Base-by-base conservation (phyloP, 2,888 invertebrate genomes). In the Ectemnius continuus region DNA sequence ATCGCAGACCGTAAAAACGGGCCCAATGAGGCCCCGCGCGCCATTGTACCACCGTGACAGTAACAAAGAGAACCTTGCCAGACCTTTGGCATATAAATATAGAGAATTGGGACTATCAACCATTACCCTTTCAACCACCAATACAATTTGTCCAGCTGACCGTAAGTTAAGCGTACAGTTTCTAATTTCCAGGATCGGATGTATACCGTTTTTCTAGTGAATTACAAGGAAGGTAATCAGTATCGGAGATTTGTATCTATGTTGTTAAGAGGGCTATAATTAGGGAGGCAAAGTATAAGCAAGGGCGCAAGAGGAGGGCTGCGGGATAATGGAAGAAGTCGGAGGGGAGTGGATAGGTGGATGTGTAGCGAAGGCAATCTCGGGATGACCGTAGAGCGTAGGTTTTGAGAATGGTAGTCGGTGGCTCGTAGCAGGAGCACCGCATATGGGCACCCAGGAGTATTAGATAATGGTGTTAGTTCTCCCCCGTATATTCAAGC, bases 391-490 rank as follows among this genome's bases (percentile, higher is more conserved):
- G 71, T 78, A 81, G 73, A 59, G 57, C 66, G 65, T 69, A 75
- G 79, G 80, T 84, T 79, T 83, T 75, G 75, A 83, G 79, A 82
- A 84, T 81, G 80, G 75, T 76, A 80, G 36, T 36, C 78, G 72
- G 86, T 83, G 86, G 86, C 86, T 86, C 87, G 86, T 87, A 86
- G 84, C 85, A 82, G 88, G 87, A 87, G 88, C 79, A 89, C 88
- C 90, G 84, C 90, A 90, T 90, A 90, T 90, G 90, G 89, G 82
- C 87, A 84, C 85, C 86, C 86, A 78, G 84, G 85, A 86, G 89
- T 87, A 89, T 89, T 89, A 87, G 89, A 88, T 89, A 90, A 90
- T 89, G 87, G 88, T 85, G 89, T 89, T 89, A 89, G 85, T 73
- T 83, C 80, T 78, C 83, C 82, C 85, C 79, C 78, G 70, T 80